phyloP scores from a whole-genome alignment of 1,140 invertebrate species.

The Lerema accius region DNA sequence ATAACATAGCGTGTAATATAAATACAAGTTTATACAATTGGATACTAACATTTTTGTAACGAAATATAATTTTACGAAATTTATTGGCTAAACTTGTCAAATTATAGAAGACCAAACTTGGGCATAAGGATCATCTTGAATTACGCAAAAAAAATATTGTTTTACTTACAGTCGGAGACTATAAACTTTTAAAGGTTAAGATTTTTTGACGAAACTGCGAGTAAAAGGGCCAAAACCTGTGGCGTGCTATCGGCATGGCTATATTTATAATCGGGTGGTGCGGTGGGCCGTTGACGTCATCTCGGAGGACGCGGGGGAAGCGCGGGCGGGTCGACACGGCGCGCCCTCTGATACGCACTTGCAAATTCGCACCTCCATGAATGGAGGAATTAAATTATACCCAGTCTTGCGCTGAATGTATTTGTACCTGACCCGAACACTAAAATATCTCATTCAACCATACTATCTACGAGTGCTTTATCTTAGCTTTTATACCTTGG shows the following conservation, averaged over 20 bases:
- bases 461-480: not conserved
- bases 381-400: conserved; percentile 76
- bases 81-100: no score
- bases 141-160: conserved; percentile 2
- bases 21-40: no score
- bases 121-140: not conserved
- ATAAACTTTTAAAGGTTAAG: conserved; percentile 19
- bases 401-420: conserved; percentile 55
- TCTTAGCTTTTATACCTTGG: not conserved
- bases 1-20: no score
- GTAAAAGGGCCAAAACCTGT: conserved; percentile 70
- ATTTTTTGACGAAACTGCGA: conserved; percentile 34
- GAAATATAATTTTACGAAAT: no score
- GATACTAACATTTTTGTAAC: no score
- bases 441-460: conserved; percentile 29
- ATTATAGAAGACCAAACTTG: no score
- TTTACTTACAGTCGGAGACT: not conserved
- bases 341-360: conserved; percentile 78
- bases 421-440: conserved; percentile 57
- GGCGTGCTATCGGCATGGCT: conserved; percentile 71
- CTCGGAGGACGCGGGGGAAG: conserved; percentile 43
- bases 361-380: conserved; percentile 79
- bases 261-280: conserved; percentile 78
- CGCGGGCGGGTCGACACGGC: conserved; percentile 45
- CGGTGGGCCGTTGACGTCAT: conserved; percentile 76